These are phyloP conservation scores for Drosophila stalkeri DNA, from an alignment of 2,888 invertebrate species.

Conservation along the genomic window DNA sequence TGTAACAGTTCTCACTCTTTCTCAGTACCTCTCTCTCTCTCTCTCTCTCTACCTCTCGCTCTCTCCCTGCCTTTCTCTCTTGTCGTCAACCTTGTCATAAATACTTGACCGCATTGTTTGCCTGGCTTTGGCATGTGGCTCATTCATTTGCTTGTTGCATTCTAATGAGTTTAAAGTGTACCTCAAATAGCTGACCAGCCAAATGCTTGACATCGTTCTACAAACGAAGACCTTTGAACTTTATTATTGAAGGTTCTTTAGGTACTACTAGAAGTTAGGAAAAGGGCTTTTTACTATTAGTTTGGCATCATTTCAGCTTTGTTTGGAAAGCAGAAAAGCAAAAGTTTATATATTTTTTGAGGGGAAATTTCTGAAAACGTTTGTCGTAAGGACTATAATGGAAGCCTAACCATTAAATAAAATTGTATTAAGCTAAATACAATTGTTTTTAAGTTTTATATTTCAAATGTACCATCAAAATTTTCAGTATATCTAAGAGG, in stretches of 20 bases:
- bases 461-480: too few species aligned
- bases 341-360: neutral
- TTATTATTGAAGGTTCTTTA: constrained; percentile 41
- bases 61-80: neutral
- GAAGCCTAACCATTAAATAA: neutral
- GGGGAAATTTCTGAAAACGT: neutral
- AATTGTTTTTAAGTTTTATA: too few species aligned
- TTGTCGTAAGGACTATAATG: neutral
- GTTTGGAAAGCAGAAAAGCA: neutral
- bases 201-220: constrained; percentile 40
- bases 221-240: constrained; percentile 48
- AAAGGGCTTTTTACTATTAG: neutral
- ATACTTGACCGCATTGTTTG: constrained; percentile 78
- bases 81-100: constrained; percentile 73
- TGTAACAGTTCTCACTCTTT: constrained; percentile 13
- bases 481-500: neutral
- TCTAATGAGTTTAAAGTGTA: constrained; percentile 68
- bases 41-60: neutral
- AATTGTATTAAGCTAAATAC: too few species aligned
- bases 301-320: constrained; percentile 18
- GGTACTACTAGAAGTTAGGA: neutral
- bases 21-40: neutral
- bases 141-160: constrained; percentile 59
- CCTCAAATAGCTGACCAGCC: constrained; percentile 35
- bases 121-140: constrained; percentile 54